Percentiles rank a stretch among this genome's conserved stretches.
These are phyloP conservation scores for Chouioia cunea DNA, from an alignment of 2,888 invertebrate species.

Conservation along the genomic window DNA sequence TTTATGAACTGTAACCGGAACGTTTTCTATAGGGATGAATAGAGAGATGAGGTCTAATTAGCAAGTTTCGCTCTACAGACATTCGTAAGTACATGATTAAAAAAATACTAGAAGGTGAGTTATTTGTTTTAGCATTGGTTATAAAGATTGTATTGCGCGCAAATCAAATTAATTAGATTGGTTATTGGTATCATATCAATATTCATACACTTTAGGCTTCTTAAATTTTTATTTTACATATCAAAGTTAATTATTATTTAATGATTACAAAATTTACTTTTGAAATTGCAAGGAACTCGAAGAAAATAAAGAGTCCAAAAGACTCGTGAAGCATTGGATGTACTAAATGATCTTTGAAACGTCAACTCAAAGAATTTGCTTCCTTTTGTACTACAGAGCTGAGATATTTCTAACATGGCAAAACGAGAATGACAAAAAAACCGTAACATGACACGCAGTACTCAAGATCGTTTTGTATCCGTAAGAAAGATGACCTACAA, in stretches of 20 bases:
- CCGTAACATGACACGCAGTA: constrained; percentile 29
- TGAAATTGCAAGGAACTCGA: background rate
- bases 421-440: constrained; percentile 39
- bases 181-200: too few relatives aligned
- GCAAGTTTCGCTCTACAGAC: background rate
- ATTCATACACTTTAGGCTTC: too few relatives aligned
- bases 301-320: background rate
- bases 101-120: too few relatives aligned
- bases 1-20: constrained; percentile 18
- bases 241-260: too few relatives aligned
- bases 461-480: constrained; percentile 34
- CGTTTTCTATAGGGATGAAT: constrained; percentile 5
- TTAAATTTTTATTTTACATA: too few relatives aligned
- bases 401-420: constrained; percentile 19
- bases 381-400: constrained; percentile 13
- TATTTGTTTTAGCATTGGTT: too few relatives aligned
- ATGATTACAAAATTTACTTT: too few relatives aligned
- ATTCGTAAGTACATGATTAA: background rate
- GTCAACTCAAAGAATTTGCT: constrained; percentile 15
- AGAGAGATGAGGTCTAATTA: constrained; percentile 12
- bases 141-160: too few relatives aligned
- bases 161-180: too few relatives aligned
- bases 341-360: constrained; percentile 23
- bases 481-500: constrained; percentile 48
- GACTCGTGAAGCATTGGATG: constrained; percentile 1